Conservation (phyloP, 2,113 vertebrate genomes). For the Ammodytes marinus region DNA sequence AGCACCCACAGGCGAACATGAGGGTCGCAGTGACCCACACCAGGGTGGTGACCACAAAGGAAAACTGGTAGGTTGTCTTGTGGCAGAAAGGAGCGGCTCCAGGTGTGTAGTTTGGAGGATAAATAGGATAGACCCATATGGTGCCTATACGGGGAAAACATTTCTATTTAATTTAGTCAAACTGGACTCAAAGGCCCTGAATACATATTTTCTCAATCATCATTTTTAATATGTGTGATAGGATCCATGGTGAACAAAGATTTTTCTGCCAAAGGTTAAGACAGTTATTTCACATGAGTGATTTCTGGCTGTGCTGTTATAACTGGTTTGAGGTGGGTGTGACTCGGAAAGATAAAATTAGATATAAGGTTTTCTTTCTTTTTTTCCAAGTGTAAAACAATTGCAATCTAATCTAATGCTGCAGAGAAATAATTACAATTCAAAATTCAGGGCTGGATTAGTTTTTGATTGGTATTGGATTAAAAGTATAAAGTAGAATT, state of each 20-base stretch:
- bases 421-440: background rate
- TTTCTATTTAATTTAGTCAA: background rate
- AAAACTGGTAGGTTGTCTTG: slow-evolving; percentile 66
- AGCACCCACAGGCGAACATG: slow-evolving; percentile 5
- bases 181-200: background rate
- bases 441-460: background rate
- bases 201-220: background rate
- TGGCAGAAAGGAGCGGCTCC: slow-evolving; percentile 47
- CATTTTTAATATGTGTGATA: background rate
- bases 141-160: slow-evolving; percentile 49
- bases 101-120: slow-evolving; percentile 61
- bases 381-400: too few species aligned
- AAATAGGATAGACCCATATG: slow-evolving; percentile 68
- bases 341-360: background rate
- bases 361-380: too few species aligned
- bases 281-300: background rate
- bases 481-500: background rate
- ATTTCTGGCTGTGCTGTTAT: background rate
- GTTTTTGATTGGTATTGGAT: background rate
- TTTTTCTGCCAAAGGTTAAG: background rate
- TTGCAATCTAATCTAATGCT: background rate
- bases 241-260: background rate
- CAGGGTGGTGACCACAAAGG: slow-evolving; percentile 66
- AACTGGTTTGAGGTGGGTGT: background rate
- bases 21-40: slow-evolving; percentile 37